phyloP scores from a whole-genome alignment of 2,888 invertebrate species.

The Patella depressa region DNA sequence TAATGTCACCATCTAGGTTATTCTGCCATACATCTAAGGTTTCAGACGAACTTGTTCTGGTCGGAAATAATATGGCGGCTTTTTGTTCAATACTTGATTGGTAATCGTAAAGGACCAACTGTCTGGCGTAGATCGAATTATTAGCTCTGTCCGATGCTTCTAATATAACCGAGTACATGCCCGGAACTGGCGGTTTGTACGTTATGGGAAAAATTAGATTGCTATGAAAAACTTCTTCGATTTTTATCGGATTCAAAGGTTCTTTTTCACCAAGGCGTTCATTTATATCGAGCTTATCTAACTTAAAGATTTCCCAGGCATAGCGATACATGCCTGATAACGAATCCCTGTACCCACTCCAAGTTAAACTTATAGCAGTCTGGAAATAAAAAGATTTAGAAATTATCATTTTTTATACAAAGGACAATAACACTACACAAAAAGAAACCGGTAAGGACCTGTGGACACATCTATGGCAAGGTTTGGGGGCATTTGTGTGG shows the following conservation, averaged over 20 bases:
- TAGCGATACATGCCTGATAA: constrained; percentile 24
- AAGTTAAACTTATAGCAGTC: constrained; percentile 4
- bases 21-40: background rate
- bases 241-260: constrained; percentile 17
- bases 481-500: too few species aligned
- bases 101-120: constrained; percentile 15
- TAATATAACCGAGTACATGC: constrained; percentile 17
- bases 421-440: too few species aligned
- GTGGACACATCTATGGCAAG: too few species aligned
- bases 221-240: background rate
- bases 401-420: background rate
- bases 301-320: constrained; percentile 19
- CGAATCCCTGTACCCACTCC: constrained; percentile 14
- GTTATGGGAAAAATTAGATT: background rate
- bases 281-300: background rate
- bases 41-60: background rate
- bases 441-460: too few species aligned
- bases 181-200: constrained; percentile 6
- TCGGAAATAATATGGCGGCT: background rate
- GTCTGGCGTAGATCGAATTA: constrained; percentile 12
- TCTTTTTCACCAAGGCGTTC: constrained; percentile 10
- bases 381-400: background rate
- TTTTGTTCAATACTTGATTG: constrained; percentile 1
- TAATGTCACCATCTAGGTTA: constrained; percentile 17
- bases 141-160: constrained; percentile 20